Base-by-base conservation (phyloP, 2,888 invertebrate species). In the Adineta ricciae region DNA sequence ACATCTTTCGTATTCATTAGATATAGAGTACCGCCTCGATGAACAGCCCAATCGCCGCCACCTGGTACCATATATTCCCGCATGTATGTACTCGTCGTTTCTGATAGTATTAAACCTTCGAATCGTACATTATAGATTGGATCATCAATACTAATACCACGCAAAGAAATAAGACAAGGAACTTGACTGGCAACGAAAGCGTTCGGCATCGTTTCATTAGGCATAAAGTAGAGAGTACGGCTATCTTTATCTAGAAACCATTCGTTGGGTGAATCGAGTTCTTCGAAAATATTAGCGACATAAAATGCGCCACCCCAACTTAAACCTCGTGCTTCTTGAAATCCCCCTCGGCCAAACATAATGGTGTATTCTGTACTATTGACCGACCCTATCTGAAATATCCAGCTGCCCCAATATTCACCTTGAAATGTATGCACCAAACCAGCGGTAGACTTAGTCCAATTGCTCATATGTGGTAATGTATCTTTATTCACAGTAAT, bases 181-280 rank as follows among this genome's bases (percentile, higher is more conserved):
- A 64, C 27, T 64, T 64, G 56, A 64, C 56, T 64, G 14, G 56
- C 56, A 27, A 64, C 56, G 9, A 64, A 64, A 64, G 4, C 24
- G 11, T 64, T n/a, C 11, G 56, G 56, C 56, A 64, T 64, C n/a
- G 56, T 64, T 64, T 64, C 56, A 27, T 64, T 64, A 7, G 56
- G 56, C 56, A 64, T 64, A 64, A 64, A 64, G 27, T 64, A 64
- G 56, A 64, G 56, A 11, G 56, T 64, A 27, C 56, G 56, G 27
- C 27, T 64, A 21, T 64, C 56, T 64, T 64, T 64, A 27, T 64
- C 27, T 27, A 64, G 9, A 64, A 64, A 64, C 56, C 56, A 64
- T 64, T 64, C 56, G 56, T 64, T 64, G n/a, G 56, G 56, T 64
- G 56, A 64, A 64, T 64, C 56, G 27, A 64, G 56, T 27, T 64